These are phyloP conservation scores for Alces alces DNA, from an alignment of 2,113 vertebrate species.

Conservation along the genomic window DNA sequence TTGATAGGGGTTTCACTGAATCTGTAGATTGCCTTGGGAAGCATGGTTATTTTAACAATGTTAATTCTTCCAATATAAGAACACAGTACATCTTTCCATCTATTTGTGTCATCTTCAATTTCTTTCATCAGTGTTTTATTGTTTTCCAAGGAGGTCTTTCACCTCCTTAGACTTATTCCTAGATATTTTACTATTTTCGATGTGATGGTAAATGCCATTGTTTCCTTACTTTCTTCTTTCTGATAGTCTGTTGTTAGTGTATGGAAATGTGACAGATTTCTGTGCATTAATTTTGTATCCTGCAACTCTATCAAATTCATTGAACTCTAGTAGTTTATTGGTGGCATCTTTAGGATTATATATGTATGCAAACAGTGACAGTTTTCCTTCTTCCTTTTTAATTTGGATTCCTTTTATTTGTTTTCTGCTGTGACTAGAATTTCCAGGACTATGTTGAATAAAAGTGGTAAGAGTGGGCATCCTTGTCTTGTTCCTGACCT, in stretches of 20 bases:
- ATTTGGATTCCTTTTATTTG: background rate
- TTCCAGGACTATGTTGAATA: background rate
- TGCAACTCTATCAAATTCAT: background rate
- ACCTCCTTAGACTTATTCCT: background rate
- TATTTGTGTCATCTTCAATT: background rate
- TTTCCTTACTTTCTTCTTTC: background rate
- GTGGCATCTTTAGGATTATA: background rate
- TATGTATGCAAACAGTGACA: background rate
- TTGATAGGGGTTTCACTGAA: background rate
- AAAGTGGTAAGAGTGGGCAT: background rate
- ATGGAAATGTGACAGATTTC: background rate
- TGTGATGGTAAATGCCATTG: background rate
- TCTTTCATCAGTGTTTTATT: background rate
- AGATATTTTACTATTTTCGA: background rate
- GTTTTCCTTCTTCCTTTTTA: background rate
- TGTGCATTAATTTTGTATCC: background rate
- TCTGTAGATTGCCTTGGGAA: background rate
- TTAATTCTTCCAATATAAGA: background rate
- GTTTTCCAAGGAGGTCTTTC: background rate
- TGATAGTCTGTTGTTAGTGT: background rate
- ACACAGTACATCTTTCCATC: background rate
- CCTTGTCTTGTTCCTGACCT: background rate
- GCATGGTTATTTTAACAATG: background rate
- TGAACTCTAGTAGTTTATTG: background rate
- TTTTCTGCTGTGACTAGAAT: background rate